phyloP scores from a whole-genome alignment of 2,888 invertebrate species.

The Orthosia cruda region DNA sequence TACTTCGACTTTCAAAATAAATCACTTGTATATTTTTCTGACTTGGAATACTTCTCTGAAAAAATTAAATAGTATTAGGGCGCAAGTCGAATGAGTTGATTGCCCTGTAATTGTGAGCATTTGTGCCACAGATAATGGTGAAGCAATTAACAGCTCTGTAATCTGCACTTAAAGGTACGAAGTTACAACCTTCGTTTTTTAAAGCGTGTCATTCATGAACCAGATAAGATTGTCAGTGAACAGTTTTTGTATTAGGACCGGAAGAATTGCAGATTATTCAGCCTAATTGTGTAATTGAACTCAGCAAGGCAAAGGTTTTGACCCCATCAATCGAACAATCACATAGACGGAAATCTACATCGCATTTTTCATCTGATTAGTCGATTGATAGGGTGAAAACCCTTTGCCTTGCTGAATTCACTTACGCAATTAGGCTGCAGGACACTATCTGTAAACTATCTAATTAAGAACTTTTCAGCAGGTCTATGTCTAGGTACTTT shows the following conservation, averaged over 20 bases:
- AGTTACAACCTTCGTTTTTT: slow-evolving; percentile 28
- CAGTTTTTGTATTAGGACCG: neutral
- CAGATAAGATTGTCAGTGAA: slow-evolving; percentile 16
- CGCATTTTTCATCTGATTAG: too few relatives aligned
- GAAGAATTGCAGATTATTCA: neutral
- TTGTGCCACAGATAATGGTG: slow-evolving; percentile 52
- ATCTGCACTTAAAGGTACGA: slow-evolving; percentile 12
- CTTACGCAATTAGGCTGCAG: too few relatives aligned
- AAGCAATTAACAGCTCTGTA: slow-evolving; percentile 30
- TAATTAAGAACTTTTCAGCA: too few relatives aligned
- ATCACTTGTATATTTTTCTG: too few relatives aligned
- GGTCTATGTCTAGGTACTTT: too few relatives aligned
- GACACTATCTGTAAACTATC: too few relatives aligned
- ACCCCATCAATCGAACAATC: too few relatives aligned
- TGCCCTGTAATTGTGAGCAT: slow-evolving; percentile 36
- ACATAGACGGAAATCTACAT: too few relatives aligned
- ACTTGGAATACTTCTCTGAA: neutral
- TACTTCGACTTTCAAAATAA: slow-evolving; percentile 1
- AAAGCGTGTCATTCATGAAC: neutral
- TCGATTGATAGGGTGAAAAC: too few relatives aligned
- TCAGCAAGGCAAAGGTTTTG: too few relatives aligned
- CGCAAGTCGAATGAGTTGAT: slow-evolving; percentile 23
- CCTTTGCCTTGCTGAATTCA: too few relatives aligned
- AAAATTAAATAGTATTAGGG: slow-evolving; percentile 23
- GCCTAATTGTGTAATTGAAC: too few relatives aligned